phyloP scores from a whole-genome alignment of 2,797 vertebrate genomes.

The Crenichthys baileyi region DNA sequence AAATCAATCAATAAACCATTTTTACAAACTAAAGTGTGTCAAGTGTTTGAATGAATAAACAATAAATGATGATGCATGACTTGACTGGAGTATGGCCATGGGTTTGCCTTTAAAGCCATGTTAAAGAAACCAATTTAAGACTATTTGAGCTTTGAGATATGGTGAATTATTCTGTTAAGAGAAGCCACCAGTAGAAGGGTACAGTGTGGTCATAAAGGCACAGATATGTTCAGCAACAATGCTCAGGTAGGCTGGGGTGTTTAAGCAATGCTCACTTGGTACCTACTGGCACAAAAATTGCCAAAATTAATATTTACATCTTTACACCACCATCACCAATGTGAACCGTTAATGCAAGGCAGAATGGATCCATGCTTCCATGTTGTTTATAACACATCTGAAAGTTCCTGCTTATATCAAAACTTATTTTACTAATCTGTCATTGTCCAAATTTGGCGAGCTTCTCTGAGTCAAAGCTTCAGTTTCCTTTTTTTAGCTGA shows the following conservation, averaged over 20 bases:
- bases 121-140: neutral
- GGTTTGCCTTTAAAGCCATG: neutral
- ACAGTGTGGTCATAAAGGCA: neutral
- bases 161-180: neutral
- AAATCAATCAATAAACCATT: neutral
- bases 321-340: neutral
- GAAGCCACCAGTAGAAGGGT: too few relatives aligned
- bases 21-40: neutral
- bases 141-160: neutral
- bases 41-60: neutral
- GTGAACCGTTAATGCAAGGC: neutral
- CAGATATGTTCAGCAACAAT: neutral
- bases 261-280: neutral
- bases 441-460: neutral
- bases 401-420: neutral
- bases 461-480: neutral
- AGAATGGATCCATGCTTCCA: neutral
- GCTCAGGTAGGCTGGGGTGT: neutral
- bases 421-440: neutral
- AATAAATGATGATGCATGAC: neutral
- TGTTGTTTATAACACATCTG: neutral
- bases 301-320: neutral
- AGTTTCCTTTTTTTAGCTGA: neutral
- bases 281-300: neutral
- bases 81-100: neutral